A percentile compares a stretch with the other conserved stretches of the same genome.
phyloP scores from a whole-genome alignment of 2,888 invertebrate species.

The Drosophila siamana region DNA sequence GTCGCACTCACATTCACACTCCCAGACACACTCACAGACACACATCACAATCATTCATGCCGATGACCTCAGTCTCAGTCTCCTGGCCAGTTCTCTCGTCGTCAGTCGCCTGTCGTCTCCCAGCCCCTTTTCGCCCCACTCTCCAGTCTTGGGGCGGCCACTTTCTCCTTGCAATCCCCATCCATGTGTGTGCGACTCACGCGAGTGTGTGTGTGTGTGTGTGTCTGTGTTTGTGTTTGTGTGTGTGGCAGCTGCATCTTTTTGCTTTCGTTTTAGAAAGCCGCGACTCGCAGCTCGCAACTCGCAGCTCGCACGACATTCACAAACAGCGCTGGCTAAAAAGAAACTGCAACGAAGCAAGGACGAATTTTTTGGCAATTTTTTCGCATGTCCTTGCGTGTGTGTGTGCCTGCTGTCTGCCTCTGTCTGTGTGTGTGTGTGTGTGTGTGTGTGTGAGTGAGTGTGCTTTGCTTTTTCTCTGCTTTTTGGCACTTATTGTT shows the following conservation, averaged over 20 bases:
- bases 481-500: slow-evolving; percentile 26
- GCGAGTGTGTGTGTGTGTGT: slow-evolving; percentile 5
- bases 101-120: slow-evolving; percentile 13
- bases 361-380: slow-evolving; percentile 84
- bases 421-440: neutral
- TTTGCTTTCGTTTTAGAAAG: slow-evolving; percentile 83
- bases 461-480: slow-evolving; percentile 33
- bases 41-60: slow-evolving; percentile 64
- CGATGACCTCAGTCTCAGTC: slow-evolving; percentile 62
- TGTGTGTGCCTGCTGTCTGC: slow-evolving; percentile 4
- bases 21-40: neutral
- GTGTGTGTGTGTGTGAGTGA: slow-evolving; percentile 5
- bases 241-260: slow-evolving; percentile 62
- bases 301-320: slow-evolving; percentile 68
- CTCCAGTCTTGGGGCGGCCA: slow-evolving; percentile 46
- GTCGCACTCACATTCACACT: slow-evolving; percentile 12
- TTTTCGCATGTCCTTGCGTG: slow-evolving; percentile 50
- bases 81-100: slow-evolving; percentile 3
- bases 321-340: slow-evolving; percentile 62
- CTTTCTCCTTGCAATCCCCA: slow-evolving; percentile 56
- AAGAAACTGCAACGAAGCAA: slow-evolving; percentile 85
- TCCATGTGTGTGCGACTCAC: neutral
- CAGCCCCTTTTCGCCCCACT: slow-evolving; percentile 31
- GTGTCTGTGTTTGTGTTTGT: slow-evolving; percentile 17
- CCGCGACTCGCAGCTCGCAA: slow-evolving; percentile 53